Base-by-base conservation (phyloP, 2,797 vertebrate species). In the Brachyalestes nurse region DNA sequence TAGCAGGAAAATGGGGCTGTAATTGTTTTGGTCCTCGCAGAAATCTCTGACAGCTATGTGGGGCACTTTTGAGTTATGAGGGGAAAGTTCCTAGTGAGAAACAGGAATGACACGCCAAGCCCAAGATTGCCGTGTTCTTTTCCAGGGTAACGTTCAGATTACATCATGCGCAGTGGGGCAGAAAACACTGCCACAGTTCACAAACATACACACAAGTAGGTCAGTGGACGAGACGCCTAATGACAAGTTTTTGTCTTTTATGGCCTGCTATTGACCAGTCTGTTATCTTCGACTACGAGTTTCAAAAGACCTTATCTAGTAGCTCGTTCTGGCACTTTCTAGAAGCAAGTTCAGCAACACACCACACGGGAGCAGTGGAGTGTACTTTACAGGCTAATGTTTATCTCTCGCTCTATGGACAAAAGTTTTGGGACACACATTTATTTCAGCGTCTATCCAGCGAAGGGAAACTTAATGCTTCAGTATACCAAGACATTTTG, bases 151-250 rank as follows among this genome's bases (percentile, higher is more conserved):
- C 75, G 40, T 65, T 57, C 55, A 75, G 77, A 70, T 93, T 90
- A 80, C 91, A 88, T 91, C 91, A 93, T 87, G 83, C 73, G 77
- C 77, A 74, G 53, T 82, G 65, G 66, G 78, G 78, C 82, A 79
- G 70, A 74, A 58, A 71, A n/a, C 13, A 42, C 53, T 79, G 53
- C 75, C 75, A 62, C 75, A 86, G 81, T 87, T 84, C 81, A 61
- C 67, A 69, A 78, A 80, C 34, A 75, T 4, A 34, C 57, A 81
- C 62, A 77, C 78, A 91, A 92, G 79, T 82, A 87, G 84, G 87
- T 88, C 74, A 77, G 55, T 84, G 82, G 85, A 84, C 23, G 75
- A 84, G 71, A 51, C 65, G 23, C 38, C 72, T n/a, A 42, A 40
- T 49, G 21, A 74, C 45, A 55, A 34, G 45, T 2, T 13, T 14